phyloP scores from a whole-genome alignment of 2,888 invertebrate species.

The Hydrotaea cyrtoneurina region DNA sequence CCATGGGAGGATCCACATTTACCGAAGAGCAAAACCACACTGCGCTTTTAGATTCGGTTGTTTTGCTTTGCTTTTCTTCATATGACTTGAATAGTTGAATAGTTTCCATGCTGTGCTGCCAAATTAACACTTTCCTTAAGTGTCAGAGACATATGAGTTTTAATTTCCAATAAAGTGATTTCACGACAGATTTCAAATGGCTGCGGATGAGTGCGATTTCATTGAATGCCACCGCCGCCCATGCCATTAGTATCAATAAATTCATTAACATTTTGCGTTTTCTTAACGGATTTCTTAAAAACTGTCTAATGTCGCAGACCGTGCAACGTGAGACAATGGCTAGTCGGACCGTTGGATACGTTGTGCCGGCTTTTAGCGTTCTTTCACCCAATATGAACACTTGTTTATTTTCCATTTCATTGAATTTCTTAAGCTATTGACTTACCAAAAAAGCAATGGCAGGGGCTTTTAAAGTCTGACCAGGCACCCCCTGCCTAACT shows the following conservation, averaged over 20 bases:
- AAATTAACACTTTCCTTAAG: too few relatives aligned
- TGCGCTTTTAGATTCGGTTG: too few relatives aligned
- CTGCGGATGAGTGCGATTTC: too few relatives aligned
- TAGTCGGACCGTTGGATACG: neutral
- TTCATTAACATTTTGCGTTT: constrained; percentile 4
- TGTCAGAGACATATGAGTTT: too few relatives aligned
- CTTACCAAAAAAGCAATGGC: neutral
- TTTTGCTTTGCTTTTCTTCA: too few relatives aligned
- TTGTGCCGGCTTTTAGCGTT: neutral
- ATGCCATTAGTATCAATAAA: neutral
- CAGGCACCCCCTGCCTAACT: neutral
- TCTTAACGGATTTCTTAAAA: neutral
- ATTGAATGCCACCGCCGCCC: neutral
- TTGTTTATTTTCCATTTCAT: constrained; percentile 1
- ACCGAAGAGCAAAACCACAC: too few relatives aligned
- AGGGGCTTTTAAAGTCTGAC: neutral
- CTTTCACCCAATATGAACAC: neutral
- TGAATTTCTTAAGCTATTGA: neutral
- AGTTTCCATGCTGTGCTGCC: too few relatives aligned
- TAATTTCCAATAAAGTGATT: too few relatives aligned
- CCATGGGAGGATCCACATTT: too few relatives aligned
- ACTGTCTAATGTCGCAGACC: neutral
- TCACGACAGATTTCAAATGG: too few relatives aligned
- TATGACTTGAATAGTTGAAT: too few relatives aligned
- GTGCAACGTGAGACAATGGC: neutral